Evolutionary conservation across 2,797 vertebrate species (phyloP).

Genomic region (Leptodactylus fallax): DNA sequence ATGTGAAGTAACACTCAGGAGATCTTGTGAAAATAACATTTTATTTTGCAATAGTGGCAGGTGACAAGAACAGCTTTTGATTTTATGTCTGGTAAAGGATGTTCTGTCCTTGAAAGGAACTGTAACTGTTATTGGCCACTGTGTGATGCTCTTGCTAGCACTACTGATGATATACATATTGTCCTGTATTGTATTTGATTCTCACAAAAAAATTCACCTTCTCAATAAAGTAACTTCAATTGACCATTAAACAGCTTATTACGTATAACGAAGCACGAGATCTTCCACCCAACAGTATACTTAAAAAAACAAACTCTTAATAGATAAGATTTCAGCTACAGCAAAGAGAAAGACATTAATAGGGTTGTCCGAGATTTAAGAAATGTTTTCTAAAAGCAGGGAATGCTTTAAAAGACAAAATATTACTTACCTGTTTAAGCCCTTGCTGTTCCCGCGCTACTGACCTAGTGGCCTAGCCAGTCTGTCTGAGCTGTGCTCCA

Average conservation of each 20-base stretch:
- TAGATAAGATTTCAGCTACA: too few species aligned
- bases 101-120: conserved; percentile 39
- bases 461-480: too few species aligned
- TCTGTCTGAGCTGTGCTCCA: too few species aligned
- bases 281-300: not conserved
- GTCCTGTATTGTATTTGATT: not conserved
- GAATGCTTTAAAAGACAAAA: too few species aligned
- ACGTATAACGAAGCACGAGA: not conserved
- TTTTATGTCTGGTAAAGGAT: conserved; percentile 35
- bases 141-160: conserved; percentile 33
- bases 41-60: conserved; percentile 40
- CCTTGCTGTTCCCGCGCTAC: too few species aligned
- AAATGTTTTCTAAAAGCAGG: too few species aligned
- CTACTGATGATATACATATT: not conserved
- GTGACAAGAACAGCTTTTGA: conserved; percentile 6
- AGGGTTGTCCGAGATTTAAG: too few species aligned
- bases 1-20: conserved; percentile 15
- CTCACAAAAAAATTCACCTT: not conserved
- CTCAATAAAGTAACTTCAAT: not conserved
- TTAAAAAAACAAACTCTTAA: not conserved
- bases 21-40: conserved; percentile 35
- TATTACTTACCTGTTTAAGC: too few species aligned
- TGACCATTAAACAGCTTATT: not conserved
- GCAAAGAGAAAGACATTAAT: too few species aligned
- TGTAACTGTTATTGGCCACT: conserved; percentile 29